Percentiles rank a stretch among this genome's conserved stretches.
phyloP scores from a whole-genome alignment of 2,888 invertebrate genomes.

The Cyrtodaria siliqua region DNA sequence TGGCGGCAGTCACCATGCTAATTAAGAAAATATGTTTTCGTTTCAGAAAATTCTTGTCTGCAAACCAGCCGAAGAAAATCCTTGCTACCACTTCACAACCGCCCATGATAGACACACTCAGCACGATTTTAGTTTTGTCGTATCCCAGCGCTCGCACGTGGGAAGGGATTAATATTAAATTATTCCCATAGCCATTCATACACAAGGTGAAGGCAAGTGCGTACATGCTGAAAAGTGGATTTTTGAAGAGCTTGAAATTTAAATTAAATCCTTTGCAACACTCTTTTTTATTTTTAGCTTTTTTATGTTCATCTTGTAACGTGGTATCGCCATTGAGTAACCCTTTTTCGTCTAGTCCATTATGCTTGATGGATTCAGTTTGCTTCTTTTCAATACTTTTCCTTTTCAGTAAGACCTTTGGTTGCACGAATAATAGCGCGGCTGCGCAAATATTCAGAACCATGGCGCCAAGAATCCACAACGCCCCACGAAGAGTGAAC shows the following conservation, averaged over 20 bases:
- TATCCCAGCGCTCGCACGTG: conserved; percentile 90
- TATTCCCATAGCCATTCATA: conserved; percentile 92
- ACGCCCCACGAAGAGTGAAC: conserved; percentile 51
- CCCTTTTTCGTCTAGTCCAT: background rate
- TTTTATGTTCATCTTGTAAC: conserved; percentile 10
- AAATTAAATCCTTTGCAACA: conserved; percentile 15
- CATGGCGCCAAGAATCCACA: conserved; percentile 52
- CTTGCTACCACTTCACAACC: conserved; percentile 91
- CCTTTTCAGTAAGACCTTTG: conserved; percentile 17
- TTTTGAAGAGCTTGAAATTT: conserved; percentile 55
- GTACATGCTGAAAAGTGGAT: conserved; percentile 89
- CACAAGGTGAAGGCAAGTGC: conserved; percentile 91
- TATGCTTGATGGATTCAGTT: background rate
- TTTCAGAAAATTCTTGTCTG: conserved; percentile 89
- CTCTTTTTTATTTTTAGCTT: background rate
- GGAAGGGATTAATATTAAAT: conserved; percentile 91
- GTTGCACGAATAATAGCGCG: conserved; percentile 53
- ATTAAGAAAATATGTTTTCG: conserved; percentile 82
- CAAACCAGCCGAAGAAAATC: conserved; percentile 91
- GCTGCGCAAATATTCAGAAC: conserved; percentile 51
- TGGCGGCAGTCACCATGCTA: conserved; percentile 34
- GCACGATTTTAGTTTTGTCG: conserved; percentile 81
- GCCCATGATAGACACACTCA: conserved; percentile 90
- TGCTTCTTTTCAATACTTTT: conserved; percentile 15
- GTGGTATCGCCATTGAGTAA: conserved; percentile 26